Conservation (phyloP, 2,888 invertebrate species). For the Microchrysa polita region DNA sequence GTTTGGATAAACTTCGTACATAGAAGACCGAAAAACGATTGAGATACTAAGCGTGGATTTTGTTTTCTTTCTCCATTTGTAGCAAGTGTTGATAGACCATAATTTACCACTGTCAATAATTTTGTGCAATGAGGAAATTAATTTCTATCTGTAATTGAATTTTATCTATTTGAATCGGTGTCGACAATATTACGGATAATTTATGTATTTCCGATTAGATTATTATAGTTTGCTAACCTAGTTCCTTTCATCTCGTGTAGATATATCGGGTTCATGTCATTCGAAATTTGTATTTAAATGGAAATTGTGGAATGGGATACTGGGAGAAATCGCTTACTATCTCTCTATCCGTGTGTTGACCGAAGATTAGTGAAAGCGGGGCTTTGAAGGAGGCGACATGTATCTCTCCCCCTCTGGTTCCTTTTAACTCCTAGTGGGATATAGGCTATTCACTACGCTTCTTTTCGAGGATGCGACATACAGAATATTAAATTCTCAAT, state of each 20-base stretch:
- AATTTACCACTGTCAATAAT: conserved; percentile 25
- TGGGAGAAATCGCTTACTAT: no score
- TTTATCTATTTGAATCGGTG: background rate
- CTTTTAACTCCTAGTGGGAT: no score
- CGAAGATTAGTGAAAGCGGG: no score
- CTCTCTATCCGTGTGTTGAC: no score
- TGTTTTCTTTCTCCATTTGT: conserved; percentile 7
- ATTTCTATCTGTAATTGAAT: conserved; percentile 10
- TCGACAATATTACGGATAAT: background rate
- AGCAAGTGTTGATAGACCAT: conserved; percentile 18
- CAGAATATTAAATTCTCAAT: no score
- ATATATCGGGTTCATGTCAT: no score
- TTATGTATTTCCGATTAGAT: background rate
- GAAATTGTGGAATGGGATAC: no score
- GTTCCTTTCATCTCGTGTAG: background rate
- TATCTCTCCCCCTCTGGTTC: no score
- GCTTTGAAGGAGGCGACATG: no score
- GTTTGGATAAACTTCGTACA: background rate
- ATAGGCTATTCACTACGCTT: no score
- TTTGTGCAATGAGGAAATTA: background rate
- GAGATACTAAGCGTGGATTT: conserved; percentile 27
- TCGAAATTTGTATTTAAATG: no score
- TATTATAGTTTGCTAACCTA: background rate
- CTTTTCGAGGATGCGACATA: no score
- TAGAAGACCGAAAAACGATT: conserved; percentile 14